Percentiles rank a stretch among this genome's conserved stretches.
These are phyloP conservation scores for Lasioglossum figueresi DNA, from an alignment of 2,888 invertebrate species.

Conservation along the genomic window DNA sequence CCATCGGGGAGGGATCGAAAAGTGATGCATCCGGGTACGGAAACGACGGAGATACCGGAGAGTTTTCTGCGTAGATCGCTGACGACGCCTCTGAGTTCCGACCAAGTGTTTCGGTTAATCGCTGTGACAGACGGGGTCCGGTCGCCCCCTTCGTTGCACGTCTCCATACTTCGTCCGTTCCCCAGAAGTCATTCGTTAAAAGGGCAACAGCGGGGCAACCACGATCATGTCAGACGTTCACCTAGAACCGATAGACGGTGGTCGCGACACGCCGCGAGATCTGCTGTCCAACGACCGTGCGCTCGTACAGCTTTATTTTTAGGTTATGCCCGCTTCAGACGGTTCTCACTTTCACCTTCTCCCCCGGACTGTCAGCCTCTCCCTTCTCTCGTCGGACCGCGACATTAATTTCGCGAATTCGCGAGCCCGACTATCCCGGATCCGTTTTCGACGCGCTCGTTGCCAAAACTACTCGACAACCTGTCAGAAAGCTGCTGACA, in stretches of 20 bases:
- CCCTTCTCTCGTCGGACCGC: slow-evolving; percentile 55
- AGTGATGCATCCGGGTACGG: slow-evolving; percentile 91
- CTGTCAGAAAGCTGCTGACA: slow-evolving; percentile 71
- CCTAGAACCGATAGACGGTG: slow-evolving; percentile 31
- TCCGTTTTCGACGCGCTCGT: slow-evolving; percentile 15
- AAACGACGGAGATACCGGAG: slow-evolving; percentile 91
- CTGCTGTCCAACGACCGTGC: slow-evolving; percentile 22
- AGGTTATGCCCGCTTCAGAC: slow-evolving; percentile 68
- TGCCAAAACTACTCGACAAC: slow-evolving; percentile 42
- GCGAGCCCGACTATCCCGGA: slow-evolving; percentile 29
- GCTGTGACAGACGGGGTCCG: slow-evolving; percentile 48
- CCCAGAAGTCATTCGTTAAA: slow-evolving; percentile 54
- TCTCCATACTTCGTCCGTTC: slow-evolving; percentile 70
- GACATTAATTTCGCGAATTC: slow-evolving; percentile 66
- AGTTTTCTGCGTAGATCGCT: slow-evolving; percentile 92
- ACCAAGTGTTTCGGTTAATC: slow-evolving; percentile 87
- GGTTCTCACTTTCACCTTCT: slow-evolving; percentile 73
- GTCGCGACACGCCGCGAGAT: slow-evolving; percentile 18
- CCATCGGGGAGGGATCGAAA: slow-evolving; percentile 92
- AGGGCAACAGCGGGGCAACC: slow-evolving; percentile 30
- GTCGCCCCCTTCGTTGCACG: slow-evolving; percentile 69
- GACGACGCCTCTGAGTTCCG: slow-evolving; percentile 91
- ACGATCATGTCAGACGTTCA: slow-evolving; percentile 55
- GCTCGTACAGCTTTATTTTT: slow-evolving; percentile 56
- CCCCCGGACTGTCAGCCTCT: slow-evolving; percentile 55